These are phyloP conservation scores for Circaetus gallicus DNA, from an alignment of 2,113 vertebrate species.

Conservation along the genomic window DNA sequence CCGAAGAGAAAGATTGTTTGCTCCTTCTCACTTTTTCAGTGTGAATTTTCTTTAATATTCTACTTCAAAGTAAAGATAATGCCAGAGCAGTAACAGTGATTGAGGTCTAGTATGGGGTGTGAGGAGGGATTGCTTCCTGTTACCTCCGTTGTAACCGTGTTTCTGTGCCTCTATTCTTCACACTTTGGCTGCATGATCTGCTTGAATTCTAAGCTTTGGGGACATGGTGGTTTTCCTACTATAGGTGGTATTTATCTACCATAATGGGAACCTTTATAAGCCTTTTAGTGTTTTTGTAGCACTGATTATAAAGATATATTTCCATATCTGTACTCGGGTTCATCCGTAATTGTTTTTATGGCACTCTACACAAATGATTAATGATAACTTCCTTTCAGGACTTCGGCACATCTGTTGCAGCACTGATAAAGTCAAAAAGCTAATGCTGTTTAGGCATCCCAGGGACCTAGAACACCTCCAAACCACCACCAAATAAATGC, in stretches of 20 bases:
- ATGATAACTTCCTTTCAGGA: background rate
- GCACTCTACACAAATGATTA: background rate
- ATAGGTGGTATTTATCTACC: background rate
- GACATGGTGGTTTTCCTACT: background rate
- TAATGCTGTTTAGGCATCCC: background rate
- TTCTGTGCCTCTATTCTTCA: background rate
- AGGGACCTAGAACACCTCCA: background rate
- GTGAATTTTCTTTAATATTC: background rate
- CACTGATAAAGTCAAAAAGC: background rate
- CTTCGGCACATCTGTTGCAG: background rate
- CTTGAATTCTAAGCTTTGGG: background rate
- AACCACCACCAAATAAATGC: fast-evolving
- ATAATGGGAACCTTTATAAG: background rate
- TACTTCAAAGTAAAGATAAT: background rate
- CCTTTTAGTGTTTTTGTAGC: background rate
- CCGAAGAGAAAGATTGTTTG: background rate
- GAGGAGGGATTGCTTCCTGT: background rate
- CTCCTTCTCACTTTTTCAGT: background rate
- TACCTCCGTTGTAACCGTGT: background rate
- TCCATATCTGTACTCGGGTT: background rate
- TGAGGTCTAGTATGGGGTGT: background rate
- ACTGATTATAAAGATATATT: background rate
- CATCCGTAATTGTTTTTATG: background rate
- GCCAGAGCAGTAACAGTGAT: background rate
- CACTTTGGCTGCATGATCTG: background rate